These are phyloP conservation scores for Margarornis squamiger DNA, from an alignment of 2,797 vertebrate species.

Conservation along the genomic window DNA sequence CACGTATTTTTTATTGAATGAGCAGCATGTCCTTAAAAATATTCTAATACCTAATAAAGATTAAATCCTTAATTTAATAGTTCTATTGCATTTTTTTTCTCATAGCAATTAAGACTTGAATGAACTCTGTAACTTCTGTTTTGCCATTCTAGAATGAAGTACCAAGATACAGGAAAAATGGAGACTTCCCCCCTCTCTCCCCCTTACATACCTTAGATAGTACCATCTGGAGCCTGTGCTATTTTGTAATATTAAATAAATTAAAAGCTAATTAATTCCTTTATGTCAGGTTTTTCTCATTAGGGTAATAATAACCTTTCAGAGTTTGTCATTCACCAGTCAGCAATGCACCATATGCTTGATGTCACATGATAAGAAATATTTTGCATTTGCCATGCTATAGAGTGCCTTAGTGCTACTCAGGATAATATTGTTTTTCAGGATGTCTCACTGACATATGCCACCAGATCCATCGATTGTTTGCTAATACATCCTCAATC, in stretches of 20 bases:
- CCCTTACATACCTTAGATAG: conserved; percentile 38
- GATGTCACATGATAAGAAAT: conserved; percentile 69
- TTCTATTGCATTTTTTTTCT: neutral
- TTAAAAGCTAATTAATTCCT: conserved; percentile 72
- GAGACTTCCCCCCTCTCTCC: neutral
- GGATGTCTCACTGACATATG: conserved; percentile 27
- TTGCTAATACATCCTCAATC: neutral
- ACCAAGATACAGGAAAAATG: neutral
- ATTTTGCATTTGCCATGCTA: conserved; percentile 59
- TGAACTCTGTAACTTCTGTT: neutral
- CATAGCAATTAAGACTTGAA: neutral
- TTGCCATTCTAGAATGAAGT: neutral
- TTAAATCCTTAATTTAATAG: neutral
- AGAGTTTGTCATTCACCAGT: conserved; percentile 69
- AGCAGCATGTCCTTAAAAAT: neutral
- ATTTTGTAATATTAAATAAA: conserved; percentile 72
- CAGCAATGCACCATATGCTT: conserved; percentile 70
- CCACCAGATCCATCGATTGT: conserved; percentile 8
- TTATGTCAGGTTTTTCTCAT: conserved; percentile 65
- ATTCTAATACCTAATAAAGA: neutral
- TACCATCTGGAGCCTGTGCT: conserved; percentile 71
- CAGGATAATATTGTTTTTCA: neutral
- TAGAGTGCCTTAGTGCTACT: conserved; percentile 26
- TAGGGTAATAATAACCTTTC: conserved; percentile 73
- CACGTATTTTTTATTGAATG: neutral